A percentile compares a stretch with the other conserved stretches of the same genome.
These are phyloP conservation scores for Mus caroli DNA, from an alignment of 2,797 vertebrate genomes.

Conservation along the genomic window DNA sequence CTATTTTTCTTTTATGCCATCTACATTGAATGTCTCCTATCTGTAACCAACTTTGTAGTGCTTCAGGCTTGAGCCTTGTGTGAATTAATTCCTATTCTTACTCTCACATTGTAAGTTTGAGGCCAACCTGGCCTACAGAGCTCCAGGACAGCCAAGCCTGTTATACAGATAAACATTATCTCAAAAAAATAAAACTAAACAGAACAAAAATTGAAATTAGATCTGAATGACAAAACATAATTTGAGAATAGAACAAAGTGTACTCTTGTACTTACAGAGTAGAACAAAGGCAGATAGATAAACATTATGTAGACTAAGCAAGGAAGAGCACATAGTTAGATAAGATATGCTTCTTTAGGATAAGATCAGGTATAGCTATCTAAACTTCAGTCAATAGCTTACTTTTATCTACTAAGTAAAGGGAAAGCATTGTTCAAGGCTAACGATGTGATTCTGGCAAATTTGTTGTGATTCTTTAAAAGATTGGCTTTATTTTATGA, in stretches of 20 bases:
- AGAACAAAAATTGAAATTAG: neutral
- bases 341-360: neutral
- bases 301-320: neutral
- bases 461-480: neutral
- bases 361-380: neutral
- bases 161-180: neutral
- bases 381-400: neutral
- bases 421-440: neutral
- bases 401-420: neutral
- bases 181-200: neutral
- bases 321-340: neutral
- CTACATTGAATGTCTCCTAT: neutral
- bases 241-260: neutral
- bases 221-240: neutral
- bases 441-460: neutral
- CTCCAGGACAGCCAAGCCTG: neutral
- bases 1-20: neutral
- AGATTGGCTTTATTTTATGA: neutral
- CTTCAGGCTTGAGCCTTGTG: neutral
- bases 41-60: neutral
- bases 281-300: neutral
- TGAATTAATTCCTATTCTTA: neutral
- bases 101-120: neutral
- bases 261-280: neutral
- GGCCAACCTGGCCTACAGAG: neutral